A percentile compares a stretch with the other conserved stretches of the same genome.
phyloP scores from a whole-genome alignment of 2,888 invertebrate species.

The Cerastoderma edule region DNA sequence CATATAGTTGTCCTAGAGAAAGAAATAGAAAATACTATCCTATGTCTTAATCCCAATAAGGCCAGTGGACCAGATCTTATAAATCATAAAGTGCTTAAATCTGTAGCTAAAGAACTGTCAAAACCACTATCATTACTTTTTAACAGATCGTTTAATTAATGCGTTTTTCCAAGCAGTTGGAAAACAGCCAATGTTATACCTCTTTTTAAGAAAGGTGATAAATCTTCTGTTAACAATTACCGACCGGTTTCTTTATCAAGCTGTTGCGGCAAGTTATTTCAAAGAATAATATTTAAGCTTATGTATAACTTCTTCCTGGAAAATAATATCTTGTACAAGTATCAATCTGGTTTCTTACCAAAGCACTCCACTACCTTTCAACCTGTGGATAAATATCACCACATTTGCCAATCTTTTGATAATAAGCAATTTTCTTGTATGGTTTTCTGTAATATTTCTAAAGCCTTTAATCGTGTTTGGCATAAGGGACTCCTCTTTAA shows the following conservation, averaged over 20 bases:
- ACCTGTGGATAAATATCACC: neutral
- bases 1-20: neutral
- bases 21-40: constrained; percentile 1
- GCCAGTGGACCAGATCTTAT: constrained; percentile 5
- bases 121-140: constrained; percentile 1
- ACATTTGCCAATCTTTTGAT: neutral
- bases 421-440: neutral
- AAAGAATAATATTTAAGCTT: neutral
- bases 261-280: constrained; percentile 4
- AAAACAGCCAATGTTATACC: neutral
- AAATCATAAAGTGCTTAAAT: neutral
- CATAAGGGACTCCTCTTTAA: neutral
- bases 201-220: constrained; percentile 3
- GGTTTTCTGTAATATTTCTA: neutral
- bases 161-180: neutral
- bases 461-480: constrained; percentile 3
- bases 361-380: neutral
- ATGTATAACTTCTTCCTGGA: neutral
- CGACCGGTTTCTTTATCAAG: neutral
- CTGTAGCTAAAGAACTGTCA: neutral
- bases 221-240: neutral
- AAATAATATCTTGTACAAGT: neutral
- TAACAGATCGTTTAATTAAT: neutral
- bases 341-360: neutral
- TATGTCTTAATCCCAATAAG: neutral